Percentiles rank a stretch among this genome's conserved stretches.
Evolutionary conservation across 2,888 invertebrate genomes (phyloP).

Genomic region (Tipula lateralis): DNA sequence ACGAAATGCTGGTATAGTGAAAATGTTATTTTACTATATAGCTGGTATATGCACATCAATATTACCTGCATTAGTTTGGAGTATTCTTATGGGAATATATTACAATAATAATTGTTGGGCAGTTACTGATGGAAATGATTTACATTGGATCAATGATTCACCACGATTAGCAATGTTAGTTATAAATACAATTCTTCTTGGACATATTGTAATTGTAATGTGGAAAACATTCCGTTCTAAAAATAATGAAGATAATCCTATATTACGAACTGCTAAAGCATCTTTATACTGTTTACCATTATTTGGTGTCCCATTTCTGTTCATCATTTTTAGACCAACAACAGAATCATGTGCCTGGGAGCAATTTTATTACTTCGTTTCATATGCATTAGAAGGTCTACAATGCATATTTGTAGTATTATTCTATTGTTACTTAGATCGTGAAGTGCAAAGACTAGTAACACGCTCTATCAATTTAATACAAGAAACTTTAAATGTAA

Average conservation of each 20-base stretch:
- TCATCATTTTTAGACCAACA: slow-evolving; percentile 55
- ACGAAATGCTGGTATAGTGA: slow-evolving; percentile 40
- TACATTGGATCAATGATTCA: slow-evolving; percentile 60
- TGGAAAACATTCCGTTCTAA: slow-evolving; percentile 56
- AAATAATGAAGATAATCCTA: slow-evolving; percentile 33
- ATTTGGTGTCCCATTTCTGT: slow-evolving; percentile 63
- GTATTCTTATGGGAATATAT: slow-evolving; percentile 50
- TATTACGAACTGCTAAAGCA: slow-evolving; percentile 56
- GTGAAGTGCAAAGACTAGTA: slow-evolving; percentile 52
- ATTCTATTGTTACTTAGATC: slow-evolving; percentile 62
- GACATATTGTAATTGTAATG: slow-evolving; percentile 61
- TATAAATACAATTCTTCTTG: slow-evolving; percentile 56
- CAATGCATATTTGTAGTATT: slow-evolving; percentile 61
- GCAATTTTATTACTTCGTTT: slow-evolving; percentile 56
- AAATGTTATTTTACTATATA: slow-evolving; percentile 50
- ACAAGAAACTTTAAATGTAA: background rate
- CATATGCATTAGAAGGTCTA: slow-evolving; percentile 56
- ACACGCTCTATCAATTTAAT: background rate
- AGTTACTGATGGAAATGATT: slow-evolving; percentile 52
- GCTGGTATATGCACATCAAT: slow-evolving; percentile 52
- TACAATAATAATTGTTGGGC: slow-evolving; percentile 59
- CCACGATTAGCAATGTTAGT: slow-evolving; percentile 56
- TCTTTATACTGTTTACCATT: slow-evolving; percentile 64
- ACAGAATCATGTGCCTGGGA: slow-evolving; percentile 53
- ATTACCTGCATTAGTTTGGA: slow-evolving; percentile 56